Base-by-base conservation (phyloP, 2,888 invertebrate genomes). In the Leptogaster cylindrica region DNA sequence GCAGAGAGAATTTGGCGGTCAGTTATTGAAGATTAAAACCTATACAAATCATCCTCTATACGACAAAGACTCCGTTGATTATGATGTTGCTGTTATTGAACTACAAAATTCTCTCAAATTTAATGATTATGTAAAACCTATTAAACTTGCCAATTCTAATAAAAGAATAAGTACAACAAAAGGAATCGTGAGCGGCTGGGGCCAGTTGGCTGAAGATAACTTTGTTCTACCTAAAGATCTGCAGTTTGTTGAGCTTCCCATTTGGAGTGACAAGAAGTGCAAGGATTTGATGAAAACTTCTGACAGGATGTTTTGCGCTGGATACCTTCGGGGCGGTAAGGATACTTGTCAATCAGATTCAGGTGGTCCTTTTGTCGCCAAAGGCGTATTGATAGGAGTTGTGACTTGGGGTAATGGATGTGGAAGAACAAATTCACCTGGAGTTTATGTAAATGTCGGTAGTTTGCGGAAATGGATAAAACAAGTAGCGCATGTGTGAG, bases 261-360 rank as follows among this genome's bases (percentile, higher is more conserved):
- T 61, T 18, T 61, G 61, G 61, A 18, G 18, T 2, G 3, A 44
- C 12, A 20, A 27, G n/a, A 12, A 61, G 3, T 61, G 61, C n/a
- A 28, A 61, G 20, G 7, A 27, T 4, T 16, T 23, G n/a, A 2
- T 28, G 6, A 31, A 44, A 10, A 16, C 27, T 18, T 27, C 61
- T 3, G 61, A 61, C 2, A 25, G 61, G 23, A 61, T 61, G 61
- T 16, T 61, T 0, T 61, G 61, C 23, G 61, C 61, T 5, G 61
- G 61, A 28, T 61, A n/a, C 4, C 3, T 14, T 8, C 8, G 44
- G 1, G 61, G 61, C 2, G 61, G 61, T 1, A 25, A 61, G 10
- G 61, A 61, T 27, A 61, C 61, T 1, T 61, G 61, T 14, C 16
- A 16, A 8, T 23, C 44, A 1, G 61, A 61, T 61, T 61, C 61